Evolutionary conservation across 2,888 invertebrate genomes (phyloP).

Genomic region (Furcula furcula): DNA sequence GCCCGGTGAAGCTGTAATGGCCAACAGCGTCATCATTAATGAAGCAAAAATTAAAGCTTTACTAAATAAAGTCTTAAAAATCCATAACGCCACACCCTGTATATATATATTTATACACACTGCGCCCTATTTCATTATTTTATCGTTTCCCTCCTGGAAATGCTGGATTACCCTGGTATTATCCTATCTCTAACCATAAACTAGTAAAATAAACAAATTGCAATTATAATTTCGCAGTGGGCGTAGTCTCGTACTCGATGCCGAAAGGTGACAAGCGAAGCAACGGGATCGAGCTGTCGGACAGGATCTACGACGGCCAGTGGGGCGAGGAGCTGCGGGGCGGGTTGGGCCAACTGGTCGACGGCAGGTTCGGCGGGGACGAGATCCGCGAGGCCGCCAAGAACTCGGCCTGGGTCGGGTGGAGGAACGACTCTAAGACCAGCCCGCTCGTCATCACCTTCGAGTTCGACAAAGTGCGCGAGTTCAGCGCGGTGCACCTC

Average conservation of each 20-base stretch:
- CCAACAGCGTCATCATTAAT: too few relatives aligned
- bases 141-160: too few relatives aligned
- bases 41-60: too few relatives aligned
- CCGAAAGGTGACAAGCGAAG: slow-evolving; percentile 93
- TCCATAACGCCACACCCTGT: too few relatives aligned
- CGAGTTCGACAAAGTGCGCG: slow-evolving; percentile 93
- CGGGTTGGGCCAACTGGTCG: slow-evolving; percentile 92
- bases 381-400: slow-evolving; percentile 83
- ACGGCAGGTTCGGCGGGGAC: slow-evolving; percentile 90
- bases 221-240: slow-evolving; percentile 87
- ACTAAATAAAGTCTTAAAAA: too few relatives aligned
- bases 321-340: slow-evolving; percentile 88
- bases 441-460: slow-evolving; percentile 86
- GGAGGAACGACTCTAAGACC: slow-evolving; percentile 89
- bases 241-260: slow-evolving; percentile 92
- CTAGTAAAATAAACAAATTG: too few relatives aligned
- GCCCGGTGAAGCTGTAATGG: too few relatives aligned
- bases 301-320: slow-evolving; percentile 92
- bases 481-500: slow-evolving; percentile 91
- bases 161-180: too few relatives aligned
- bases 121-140: too few relatives aligned
- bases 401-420: slow-evolving; percentile 92
- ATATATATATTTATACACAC: too few relatives aligned
- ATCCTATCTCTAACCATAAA: too few relatives aligned
- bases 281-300: slow-evolving; percentile 90